Evolutionary conservation across 2,888 invertebrate species (phyloP).

Genomic region (Ptilodon capucinus): DNA sequence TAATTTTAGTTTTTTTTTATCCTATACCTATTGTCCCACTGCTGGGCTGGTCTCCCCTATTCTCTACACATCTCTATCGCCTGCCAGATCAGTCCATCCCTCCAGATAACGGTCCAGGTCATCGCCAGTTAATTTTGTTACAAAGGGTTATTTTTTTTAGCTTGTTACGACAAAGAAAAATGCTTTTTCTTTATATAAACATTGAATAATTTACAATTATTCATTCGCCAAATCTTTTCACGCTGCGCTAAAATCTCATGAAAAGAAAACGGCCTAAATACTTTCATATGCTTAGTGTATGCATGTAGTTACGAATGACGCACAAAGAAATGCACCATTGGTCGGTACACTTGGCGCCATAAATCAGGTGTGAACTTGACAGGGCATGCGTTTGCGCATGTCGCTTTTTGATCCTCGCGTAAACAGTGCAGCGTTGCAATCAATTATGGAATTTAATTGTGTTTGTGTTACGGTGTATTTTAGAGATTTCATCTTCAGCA

Average conservation of each 20-base stretch:
- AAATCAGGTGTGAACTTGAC: slow-evolving; percentile 64
- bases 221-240: slow-evolving; percentile 8
- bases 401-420: slow-evolving; percentile 15
- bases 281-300: not conserved
- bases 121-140: no score
- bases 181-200: no score
- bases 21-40: no score
- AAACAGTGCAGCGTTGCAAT: slow-evolving; percentile 18
- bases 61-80: no score
- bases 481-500: not conserved
- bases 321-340: slow-evolving; percentile 27
- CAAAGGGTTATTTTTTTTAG: no score
- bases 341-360: slow-evolving; percentile 44
- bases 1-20: no score
- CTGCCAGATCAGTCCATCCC: no score
- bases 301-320: slow-evolving; percentile 24
- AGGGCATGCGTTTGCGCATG: slow-evolving; percentile 34
- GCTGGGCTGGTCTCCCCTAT: no score
- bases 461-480: slow-evolving; percentile 8
- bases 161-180: not conserved
- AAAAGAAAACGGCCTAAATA: slow-evolving; percentile 1
- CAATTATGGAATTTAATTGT: slow-evolving; percentile 17
- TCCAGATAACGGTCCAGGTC: no score
- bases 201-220: no score
- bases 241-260: slow-evolving; percentile 23